These are phyloP conservation scores for Aldabrachelys gigantea DNA, from an alignment of 2,113 vertebrate genomes.

Conservation along the genomic window DNA sequence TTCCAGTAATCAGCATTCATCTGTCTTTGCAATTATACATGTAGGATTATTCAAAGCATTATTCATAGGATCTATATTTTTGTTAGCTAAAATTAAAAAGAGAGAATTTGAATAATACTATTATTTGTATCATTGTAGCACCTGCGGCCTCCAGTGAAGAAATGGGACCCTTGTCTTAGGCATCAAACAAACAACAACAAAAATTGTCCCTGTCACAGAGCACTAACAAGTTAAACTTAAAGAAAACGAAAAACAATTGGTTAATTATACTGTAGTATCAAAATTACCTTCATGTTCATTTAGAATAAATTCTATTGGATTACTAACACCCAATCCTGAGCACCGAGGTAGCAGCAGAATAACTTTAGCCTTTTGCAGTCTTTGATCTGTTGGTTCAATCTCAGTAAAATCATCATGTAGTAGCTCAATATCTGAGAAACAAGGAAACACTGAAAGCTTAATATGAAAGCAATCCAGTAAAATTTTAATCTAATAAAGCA, in stretches of 20 bases:
- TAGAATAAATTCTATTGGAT: conserved; percentile 90
- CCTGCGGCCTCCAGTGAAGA: not conserved
- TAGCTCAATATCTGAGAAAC: conserved; percentile 84
- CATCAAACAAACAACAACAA: not conserved
- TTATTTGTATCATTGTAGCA: not conserved
- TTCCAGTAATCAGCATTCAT: not conserved
- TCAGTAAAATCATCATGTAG: conserved; percentile 83
- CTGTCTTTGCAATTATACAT: not conserved
- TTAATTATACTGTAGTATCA: not conserved
- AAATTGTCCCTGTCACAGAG: not conserved
- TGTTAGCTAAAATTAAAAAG: not conserved
- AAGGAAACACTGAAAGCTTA: not conserved
- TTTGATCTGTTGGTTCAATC: conserved; percentile 74
- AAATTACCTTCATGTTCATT: conserved; percentile 86
- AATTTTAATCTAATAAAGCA: not conserved
- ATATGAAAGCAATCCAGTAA: not conserved
- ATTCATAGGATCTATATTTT: not conserved
- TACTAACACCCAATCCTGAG: conserved; percentile 87
- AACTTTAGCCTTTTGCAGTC: conserved; percentile 82
- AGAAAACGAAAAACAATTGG: too few relatives aligned
- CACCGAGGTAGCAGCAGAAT: conserved; percentile 88
- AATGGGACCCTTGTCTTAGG: not conserved
- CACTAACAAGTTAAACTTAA: not conserved
- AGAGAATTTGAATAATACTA: not conserved
- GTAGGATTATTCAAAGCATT: not conserved